Conservation (phyloP, 2,797 vertebrate genomes). For the Brachymystax lenok region DNA sequence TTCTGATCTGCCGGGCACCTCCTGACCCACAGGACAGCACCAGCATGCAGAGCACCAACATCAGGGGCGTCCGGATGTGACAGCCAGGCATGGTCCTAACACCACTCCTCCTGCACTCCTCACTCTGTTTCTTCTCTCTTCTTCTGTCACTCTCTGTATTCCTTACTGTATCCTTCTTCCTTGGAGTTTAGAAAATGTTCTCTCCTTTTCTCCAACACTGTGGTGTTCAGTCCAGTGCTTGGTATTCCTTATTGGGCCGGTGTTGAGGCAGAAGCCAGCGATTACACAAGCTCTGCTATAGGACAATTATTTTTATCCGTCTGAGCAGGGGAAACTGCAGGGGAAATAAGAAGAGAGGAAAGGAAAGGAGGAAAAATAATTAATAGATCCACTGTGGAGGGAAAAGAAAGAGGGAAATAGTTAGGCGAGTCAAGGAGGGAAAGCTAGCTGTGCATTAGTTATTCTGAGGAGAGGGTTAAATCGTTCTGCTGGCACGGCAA, state of each 20-base stretch:
- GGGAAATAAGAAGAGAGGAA: background rate
- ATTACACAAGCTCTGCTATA: constrained; percentile 15
- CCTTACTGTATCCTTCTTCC: background rate
- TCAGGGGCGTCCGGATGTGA: constrained; percentile 30
- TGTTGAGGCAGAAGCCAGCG: background rate
- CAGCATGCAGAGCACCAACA: constrained; percentile 69
- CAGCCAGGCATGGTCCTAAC: constrained; percentile 60
- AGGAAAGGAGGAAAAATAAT: constrained; percentile 33
- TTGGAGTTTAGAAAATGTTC: constrained; percentile 5
- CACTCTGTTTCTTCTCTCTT: constrained; percentile 21
- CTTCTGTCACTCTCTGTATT: background rate
- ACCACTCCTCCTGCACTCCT: constrained; percentile 28
- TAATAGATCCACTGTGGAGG: constrained; percentile 47
- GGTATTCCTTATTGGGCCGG: background rate
- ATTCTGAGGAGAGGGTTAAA: constrained; percentile 46
- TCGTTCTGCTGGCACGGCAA: constrained; percentile 37
- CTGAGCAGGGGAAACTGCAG: background rate
- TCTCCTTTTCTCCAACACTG: constrained; percentile 4
- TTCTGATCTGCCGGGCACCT: constrained; percentile 69
- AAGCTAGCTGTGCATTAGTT: constrained; percentile 38
- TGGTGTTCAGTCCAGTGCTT: background rate
- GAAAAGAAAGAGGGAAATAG: constrained; percentile 10
- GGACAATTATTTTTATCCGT: constrained; percentile 31
- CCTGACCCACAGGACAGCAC: constrained; percentile 56
- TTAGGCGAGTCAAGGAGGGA: constrained; percentile 13